A percentile compares a stretch with the other conserved stretches of the same genome.
phyloP scores from a whole-genome alignment of 1,140 invertebrate species.

The Leptinotarsa undecemlineata region DNA sequence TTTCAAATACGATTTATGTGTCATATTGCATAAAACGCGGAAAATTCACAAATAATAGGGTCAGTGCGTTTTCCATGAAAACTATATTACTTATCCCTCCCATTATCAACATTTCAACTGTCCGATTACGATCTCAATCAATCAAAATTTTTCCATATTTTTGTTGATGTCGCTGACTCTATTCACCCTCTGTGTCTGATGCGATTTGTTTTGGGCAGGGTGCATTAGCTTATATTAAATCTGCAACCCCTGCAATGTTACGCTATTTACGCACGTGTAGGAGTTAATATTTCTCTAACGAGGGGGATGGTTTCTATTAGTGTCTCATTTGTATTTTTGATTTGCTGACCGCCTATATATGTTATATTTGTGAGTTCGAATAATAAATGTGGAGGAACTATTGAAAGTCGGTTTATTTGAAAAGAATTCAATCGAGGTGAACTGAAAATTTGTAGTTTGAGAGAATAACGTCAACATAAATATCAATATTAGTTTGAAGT shows the following conservation, averaged over 20 bases:
- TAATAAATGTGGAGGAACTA: neutral
- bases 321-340: neutral
- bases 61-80: neutral
- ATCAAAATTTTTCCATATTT: constrained; percentile 10
- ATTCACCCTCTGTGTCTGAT: constrained; percentile 1
- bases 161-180: neutral
- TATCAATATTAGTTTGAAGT: no score
- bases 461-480: no score
- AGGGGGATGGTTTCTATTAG: constrained; percentile 20
- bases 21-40: no score
- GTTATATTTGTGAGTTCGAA: neutral
- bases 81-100: neutral
- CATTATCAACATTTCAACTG: constrained; percentile 14
- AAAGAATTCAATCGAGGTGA: no score
- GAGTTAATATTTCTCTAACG: constrained; percentile 26
- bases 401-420: no score
- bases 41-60: no score
- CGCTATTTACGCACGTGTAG: constrained; percentile 19
- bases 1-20: no score
- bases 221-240: constrained; percentile 28
- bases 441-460: no score
- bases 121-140: constrained; percentile 7
- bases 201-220: constrained; percentile 29
- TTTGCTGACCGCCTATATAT: neutral
- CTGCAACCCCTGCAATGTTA: constrained; percentile 16